phyloP scores from a whole-genome alignment of 2,113 vertebrate species.

The Coracopsis vasa region DNA sequence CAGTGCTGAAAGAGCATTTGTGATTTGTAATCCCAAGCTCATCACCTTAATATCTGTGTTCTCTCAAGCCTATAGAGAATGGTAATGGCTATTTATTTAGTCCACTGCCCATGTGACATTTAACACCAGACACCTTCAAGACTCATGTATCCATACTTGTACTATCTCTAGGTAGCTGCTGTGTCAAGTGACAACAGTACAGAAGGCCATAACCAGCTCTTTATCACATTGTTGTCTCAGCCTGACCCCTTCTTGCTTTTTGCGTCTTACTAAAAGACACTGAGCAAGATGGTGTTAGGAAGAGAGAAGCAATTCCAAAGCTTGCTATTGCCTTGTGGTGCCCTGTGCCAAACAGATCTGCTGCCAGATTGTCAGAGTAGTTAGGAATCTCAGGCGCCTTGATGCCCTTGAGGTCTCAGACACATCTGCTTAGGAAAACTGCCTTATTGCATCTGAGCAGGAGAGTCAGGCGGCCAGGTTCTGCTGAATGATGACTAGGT shows the following conservation, averaged over 20 bases:
- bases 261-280: not conserved
- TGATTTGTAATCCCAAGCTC: not conserved
- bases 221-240: slow-evolving; percentile 27
- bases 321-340: not conserved
- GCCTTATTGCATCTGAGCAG: slow-evolving; percentile 30
- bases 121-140: not conserved
- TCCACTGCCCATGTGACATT: not conserved
- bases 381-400: slow-evolving; percentile 33
- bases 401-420: slow-evolving; percentile 46
- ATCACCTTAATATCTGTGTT: not conserved
- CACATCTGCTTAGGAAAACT: slow-evolving; percentile 57
- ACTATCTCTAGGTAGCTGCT: not conserved
- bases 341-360: slow-evolving; percentile 38
- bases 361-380: slow-evolving; percentile 46
- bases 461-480: accelerated
- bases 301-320: slow-evolving; percentile 16
- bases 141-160: not conserved
- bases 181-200: not conserved
- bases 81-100: not conserved
- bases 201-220: slow-evolving; percentile 1
- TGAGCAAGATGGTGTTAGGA: slow-evolving; percentile 26
- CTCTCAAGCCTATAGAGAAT: not conserved
- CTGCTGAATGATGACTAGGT: not conserved
- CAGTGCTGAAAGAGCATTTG: not conserved
- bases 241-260: not conserved